Evolutionary conservation across 2,797 vertebrate genomes (phyloP).

Genomic region (Lepus townsendii): DNA sequence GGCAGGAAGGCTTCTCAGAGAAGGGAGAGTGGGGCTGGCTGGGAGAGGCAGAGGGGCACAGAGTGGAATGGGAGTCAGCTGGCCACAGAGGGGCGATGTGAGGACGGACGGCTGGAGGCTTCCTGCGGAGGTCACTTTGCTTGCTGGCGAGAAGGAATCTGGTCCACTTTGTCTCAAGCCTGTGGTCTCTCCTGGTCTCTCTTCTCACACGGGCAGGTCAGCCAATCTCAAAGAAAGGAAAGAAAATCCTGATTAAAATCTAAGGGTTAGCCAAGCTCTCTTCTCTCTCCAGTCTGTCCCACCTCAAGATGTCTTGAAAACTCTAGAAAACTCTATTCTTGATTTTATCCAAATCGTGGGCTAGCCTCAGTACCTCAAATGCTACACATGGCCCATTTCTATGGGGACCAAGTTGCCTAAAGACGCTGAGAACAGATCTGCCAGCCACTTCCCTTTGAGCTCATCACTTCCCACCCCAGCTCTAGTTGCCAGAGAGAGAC

Average conservation of each 20-base stretch:
- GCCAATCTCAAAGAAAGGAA: background rate
- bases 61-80: too few species aligned
- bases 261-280: background rate
- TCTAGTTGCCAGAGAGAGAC: background rate
- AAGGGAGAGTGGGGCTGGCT: background rate
- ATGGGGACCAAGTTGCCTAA: background rate
- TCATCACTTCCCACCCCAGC: background rate
- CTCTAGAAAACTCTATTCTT: background rate
- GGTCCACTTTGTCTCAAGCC: background rate
- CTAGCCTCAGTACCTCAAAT: background rate
- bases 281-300: background rate
- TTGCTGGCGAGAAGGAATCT: background rate
- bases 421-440: background rate
- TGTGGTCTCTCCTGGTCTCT: background rate
- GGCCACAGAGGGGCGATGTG: background rate
- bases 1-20: background rate
- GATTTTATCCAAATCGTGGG: background rate
- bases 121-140: background rate
- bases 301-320: background rate
- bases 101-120: background rate
- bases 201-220: background rate
- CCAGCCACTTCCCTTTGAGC: background rate
- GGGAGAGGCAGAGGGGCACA: background rate
- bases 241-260: background rate
- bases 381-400: background rate